Base-by-base conservation (phyloP, 2,113 vertebrate genomes). In the Ptilonorhynchus violaceus region DNA sequence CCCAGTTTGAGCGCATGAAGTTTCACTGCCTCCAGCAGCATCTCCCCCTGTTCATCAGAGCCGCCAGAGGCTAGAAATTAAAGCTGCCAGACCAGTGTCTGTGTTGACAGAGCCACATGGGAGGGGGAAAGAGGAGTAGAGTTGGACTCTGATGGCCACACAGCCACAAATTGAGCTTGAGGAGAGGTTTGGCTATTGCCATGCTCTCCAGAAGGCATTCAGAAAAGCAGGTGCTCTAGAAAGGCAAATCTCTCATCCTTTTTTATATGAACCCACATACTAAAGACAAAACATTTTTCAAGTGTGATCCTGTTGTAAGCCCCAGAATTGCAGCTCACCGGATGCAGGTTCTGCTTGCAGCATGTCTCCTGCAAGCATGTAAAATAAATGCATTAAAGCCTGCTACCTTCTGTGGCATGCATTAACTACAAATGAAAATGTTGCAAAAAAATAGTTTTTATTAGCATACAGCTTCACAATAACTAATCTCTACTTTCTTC, bases 111-210 rank as follows among this genome's bases (percentile, higher is more conserved):
- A 59, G 17, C 28, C 42, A 74, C 18, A 16, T 55, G 14, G 15
- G 20, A 82, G 67, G 7, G 9, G 11, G 15, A 63, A 63, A 67
- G 42, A 74, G 8, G 7, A 78, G 42, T 27, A 30, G 47, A 84
- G 15, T 3, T 6, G 28, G 10, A 68, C 33, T 49, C 24, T n/a
- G 42, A 59, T 27, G 10, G 46, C 31, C 30, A 33, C 15, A 56
- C 7, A 7, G 19, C 60, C 44, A 23, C 46, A 64, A 82, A 41
- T 0, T 0, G 1, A 41, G 30, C 16, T 28, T 6, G 0, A 8
- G 28, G 18, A 87, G 7, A 68, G 7, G 15, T 74, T n/a, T 69
- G 15, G 22, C 56, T 86, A 39, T 13, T 23, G 12, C 19, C 66
- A 72, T 0, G 0, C 15, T 44, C 62, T 79, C 39, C 75, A 50